phyloP scores from a whole-genome alignment of 2,113 vertebrate genomes.

The Leucopternis melanops region DNA sequence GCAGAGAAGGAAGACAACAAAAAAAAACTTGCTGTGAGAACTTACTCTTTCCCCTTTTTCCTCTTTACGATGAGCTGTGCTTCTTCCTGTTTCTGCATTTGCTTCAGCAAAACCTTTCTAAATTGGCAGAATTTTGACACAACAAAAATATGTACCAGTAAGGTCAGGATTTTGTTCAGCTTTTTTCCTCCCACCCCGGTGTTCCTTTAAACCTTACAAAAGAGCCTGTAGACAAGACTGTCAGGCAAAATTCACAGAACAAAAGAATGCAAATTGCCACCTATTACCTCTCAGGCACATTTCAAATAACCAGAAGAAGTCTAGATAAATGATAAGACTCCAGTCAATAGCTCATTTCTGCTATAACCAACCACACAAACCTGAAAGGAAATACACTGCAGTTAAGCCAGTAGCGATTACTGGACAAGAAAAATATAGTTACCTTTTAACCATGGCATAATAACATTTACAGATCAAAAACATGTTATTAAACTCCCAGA shows the following conservation, averaged over 20 bases:
- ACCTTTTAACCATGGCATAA: constrained; percentile 6
- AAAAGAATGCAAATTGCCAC: constrained; percentile 71
- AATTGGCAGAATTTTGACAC: constrained; percentile 43
- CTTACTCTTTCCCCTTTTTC: background rate
- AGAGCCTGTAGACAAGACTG: constrained; percentile 55
- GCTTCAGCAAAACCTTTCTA: constrained; percentile 27
- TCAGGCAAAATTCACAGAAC: constrained; percentile 69
- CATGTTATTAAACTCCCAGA: background rate
- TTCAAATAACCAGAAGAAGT: constrained; percentile 72
- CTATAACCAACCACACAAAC: constrained; percentile 49
- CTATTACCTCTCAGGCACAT: constrained; percentile 65
- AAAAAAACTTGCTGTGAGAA: background rate
- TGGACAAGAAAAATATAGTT: constrained; percentile 52
- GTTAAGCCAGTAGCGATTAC: constrained; percentile 57
- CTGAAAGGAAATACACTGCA: constrained; percentile 51
- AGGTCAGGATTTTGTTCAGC: constrained; percentile 38
- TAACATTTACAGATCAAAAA: constrained; percentile 28
- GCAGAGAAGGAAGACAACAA: background rate
- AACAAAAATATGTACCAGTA: constrained; percentile 29
- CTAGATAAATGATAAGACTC: constrained; percentile 70
- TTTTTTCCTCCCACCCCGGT: constrained; percentile 38
- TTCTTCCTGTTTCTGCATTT: constrained; percentile 10
- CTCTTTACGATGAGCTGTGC: background rate
- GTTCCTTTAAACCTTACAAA: constrained; percentile 61
- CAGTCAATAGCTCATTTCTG: constrained; percentile 72